phyloP scores from a whole-genome alignment of 2,888 invertebrate species.

The Zonitis immaculata region DNA sequence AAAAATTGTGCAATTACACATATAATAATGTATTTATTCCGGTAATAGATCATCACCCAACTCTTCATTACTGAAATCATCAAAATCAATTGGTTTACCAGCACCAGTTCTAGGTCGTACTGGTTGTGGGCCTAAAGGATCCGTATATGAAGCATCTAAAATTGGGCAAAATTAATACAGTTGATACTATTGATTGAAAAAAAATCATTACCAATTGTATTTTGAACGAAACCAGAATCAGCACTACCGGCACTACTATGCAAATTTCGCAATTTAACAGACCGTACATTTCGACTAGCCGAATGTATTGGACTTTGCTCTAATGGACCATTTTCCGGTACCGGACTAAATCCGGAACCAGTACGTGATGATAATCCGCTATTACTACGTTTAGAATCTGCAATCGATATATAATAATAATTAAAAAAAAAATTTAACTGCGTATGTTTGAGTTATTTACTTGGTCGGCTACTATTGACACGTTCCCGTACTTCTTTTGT shows the following conservation, averaged over 20 bases:
- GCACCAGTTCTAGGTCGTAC: slow-evolving; percentile 55
- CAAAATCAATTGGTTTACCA: slow-evolving; percentile 53
- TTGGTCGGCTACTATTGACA: slow-evolving; percentile 56
- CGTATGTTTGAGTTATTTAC: too few species aligned
- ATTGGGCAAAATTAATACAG: too few species aligned
- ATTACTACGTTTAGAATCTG: slow-evolving; percentile 53
- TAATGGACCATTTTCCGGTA: slow-evolving; percentile 47
- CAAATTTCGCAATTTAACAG: slow-evolving; percentile 34
- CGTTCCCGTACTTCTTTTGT: slow-evolving; percentile 55
- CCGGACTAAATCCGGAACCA: slow-evolving; percentile 53
- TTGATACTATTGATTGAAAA: too few species aligned
- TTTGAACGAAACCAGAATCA: slow-evolving; percentile 44
- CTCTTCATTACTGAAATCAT: slow-evolving; percentile 70
- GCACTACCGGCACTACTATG: slow-evolving; percentile 43
- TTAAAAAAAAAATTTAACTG: too few species aligned
- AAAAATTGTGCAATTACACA: too few species aligned
- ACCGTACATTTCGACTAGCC: slow-evolving; percentile 35
- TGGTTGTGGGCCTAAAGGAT: slow-evolving; percentile 56
- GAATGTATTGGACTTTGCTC: slow-evolving; percentile 34
- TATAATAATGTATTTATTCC: too few species aligned
- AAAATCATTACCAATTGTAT: slow-evolving; percentile 22
- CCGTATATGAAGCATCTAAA: slow-evolving; percentile 53
- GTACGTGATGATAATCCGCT: slow-evolving; percentile 56
- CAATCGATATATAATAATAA: too few species aligned
- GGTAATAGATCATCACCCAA: slow-evolving; percentile 69